These are phyloP conservation scores for Rhadinocentrus ornatus DNA, from an alignment of 2,797 vertebrate genomes.

Conservation along the genomic window DNA sequence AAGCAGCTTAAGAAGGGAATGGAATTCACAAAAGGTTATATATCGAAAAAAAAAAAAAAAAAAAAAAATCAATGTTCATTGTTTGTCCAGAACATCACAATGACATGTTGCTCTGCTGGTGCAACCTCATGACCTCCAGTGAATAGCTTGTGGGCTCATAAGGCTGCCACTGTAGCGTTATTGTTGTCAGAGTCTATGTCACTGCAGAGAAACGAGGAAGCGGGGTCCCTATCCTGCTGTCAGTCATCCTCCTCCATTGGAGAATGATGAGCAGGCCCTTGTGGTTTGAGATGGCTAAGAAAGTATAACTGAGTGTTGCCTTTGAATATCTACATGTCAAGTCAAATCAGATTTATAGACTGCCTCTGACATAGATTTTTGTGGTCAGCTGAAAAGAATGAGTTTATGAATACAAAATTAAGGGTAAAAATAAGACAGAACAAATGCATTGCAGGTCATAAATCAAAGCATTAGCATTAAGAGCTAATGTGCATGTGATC, in stretches of 20 bases:
- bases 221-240: slow-evolving; percentile 62
- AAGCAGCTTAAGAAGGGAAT: slow-evolving; percentile 1
- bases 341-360: slow-evolving; percentile 38
- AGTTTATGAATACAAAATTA: slow-evolving; percentile 31
- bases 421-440: slow-evolving; percentile 32
- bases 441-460: slow-evolving; percentile 12
- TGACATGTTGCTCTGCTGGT: slow-evolving; percentile 33
- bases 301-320: slow-evolving; percentile 38
- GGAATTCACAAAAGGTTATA: slow-evolving; percentile 42
- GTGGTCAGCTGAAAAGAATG: background rate
- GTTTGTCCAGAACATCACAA: slow-evolving; percentile 43
- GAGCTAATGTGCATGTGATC: slow-evolving; percentile 1
- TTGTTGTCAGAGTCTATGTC: slow-evolving; percentile 65
- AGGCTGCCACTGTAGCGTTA: slow-evolving; percentile 45
- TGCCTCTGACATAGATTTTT: slow-evolving; percentile 12
- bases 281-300: slow-evolving; percentile 38
- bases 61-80: slow-evolving; percentile 38
- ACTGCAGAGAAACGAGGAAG: slow-evolving; percentile 57
- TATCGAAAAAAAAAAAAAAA: too few relatives aligned
- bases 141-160: slow-evolving; percentile 46
- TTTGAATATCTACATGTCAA: slow-evolving; percentile 46
- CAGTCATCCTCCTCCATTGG: slow-evolving; percentile 51
- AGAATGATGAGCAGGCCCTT: slow-evolving; percentile 56
- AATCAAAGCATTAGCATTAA: background rate
- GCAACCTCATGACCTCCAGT: slow-evolving; percentile 52